Conservation (phyloP, 2,888 invertebrate species). For the Brachyptera putata region DNA sequence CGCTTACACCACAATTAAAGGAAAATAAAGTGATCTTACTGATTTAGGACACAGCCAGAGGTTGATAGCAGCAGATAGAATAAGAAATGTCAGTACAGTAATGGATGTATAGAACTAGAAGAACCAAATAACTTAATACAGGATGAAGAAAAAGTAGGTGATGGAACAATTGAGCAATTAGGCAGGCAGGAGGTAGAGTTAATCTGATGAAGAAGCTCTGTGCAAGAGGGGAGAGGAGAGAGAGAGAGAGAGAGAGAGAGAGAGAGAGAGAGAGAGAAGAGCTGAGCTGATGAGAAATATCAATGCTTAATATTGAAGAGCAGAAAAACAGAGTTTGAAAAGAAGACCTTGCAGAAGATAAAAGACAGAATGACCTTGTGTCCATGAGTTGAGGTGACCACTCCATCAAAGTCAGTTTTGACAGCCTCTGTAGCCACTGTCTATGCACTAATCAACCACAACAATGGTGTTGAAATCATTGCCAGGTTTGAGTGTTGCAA, state of each 20-base stretch:
- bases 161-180: conserved; percentile 9
- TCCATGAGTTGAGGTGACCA: conserved; percentile 29
- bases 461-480: background rate
- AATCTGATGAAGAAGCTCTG: too few species aligned
- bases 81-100: too few species aligned
- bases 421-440: conserved; percentile 21
- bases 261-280: too few species aligned
- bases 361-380: conserved; percentile 10
- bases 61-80: too few species aligned
- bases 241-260: too few species aligned
- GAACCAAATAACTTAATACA: background rate
- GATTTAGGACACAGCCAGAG: too few species aligned
- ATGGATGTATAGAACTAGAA: background rate
- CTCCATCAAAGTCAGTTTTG: conserved; percentile 24
- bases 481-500: too few species aligned
- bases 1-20: too few species aligned
- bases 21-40: too few species aligned
- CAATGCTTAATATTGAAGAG: background rate
- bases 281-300: background rate
- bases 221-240: too few species aligned
- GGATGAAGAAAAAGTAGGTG: conserved; percentile 4
- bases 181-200: conserved; percentile 5
- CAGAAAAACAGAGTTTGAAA: background rate
- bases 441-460: background rate
- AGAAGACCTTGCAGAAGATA: conserved; percentile 5